phyloP scores from a whole-genome alignment of 2,113 vertebrate species.

The Peromyscus leucopus region DNA sequence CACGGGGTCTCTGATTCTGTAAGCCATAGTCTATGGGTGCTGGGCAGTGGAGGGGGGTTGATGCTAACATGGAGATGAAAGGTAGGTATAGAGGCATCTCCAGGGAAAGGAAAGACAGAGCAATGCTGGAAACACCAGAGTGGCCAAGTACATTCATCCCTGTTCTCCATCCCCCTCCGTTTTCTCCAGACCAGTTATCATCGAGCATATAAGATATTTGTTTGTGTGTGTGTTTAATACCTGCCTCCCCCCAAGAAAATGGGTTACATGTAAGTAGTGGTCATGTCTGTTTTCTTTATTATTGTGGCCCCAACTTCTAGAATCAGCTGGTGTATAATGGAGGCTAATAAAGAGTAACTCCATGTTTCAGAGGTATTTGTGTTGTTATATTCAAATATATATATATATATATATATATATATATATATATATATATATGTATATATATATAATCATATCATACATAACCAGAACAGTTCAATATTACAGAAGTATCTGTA shows the following conservation, averaged over 20 bases:
- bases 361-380: background rate
- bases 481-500: background rate
- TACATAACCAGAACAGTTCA: background rate
- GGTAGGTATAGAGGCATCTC: background rate
- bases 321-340: background rate
- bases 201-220: background rate
- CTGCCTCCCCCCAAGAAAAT: background rate
- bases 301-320: background rate
- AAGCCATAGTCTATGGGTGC: background rate
- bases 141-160: background rate
- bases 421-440: background rate
- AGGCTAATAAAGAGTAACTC: background rate
- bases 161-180: background rate
- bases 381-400: conserved; percentile 10
- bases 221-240: background rate
- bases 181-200: background rate
- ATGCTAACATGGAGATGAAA: conserved; percentile 14
- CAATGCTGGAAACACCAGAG: background rate
- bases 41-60: too few species aligned
- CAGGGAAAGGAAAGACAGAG: background rate
- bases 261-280: background rate
- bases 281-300: background rate
- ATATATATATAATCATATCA: background rate
- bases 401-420: background rate
- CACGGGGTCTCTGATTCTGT: background rate